Conservation (phyloP, 2,797 vertebrate species). For the Poeciliopsis presidionis region DNA sequence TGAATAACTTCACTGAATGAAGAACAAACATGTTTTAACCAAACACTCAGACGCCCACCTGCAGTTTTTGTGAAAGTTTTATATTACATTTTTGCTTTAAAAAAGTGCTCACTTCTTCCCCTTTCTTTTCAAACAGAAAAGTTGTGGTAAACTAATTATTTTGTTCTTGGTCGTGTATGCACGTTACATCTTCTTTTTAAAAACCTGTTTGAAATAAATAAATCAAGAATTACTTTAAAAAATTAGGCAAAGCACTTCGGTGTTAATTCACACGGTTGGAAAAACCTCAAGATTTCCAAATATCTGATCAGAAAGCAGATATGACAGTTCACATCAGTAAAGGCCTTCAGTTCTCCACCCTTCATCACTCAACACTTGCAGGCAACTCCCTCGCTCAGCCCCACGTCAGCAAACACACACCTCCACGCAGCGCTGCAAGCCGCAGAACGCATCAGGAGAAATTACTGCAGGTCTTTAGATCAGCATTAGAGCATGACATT, state of each 20-base stretch:
- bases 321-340: conserved; percentile 43
- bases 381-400: conserved; percentile 46
- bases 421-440: conserved; percentile 7
- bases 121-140: too few species aligned
- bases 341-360: conserved; percentile 50
- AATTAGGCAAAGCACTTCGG: background rate
- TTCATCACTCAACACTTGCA: conserved; percentile 50
- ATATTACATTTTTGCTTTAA: too few species aligned
- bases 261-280: background rate
- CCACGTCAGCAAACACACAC: conserved; percentile 20
- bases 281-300: background rate
- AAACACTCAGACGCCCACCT: too few species aligned
- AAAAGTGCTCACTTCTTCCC: too few species aligned
- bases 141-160: too few species aligned
- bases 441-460: background rate
- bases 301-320: conserved; percentile 7
- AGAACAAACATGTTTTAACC: too few species aligned
- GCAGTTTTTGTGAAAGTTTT: too few species aligned
- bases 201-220: too few species aligned
- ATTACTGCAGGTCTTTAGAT: conserved; percentile 36
- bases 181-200: too few species aligned
- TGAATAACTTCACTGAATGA: too few species aligned
- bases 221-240: background rate
- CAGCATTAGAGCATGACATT: conserved; percentile 49
- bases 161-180: too few species aligned